These are phyloP conservation scores for Protodeltote pygarga DNA, from an alignment of 2,888 invertebrate species.

Conservation along the genomic window DNA sequence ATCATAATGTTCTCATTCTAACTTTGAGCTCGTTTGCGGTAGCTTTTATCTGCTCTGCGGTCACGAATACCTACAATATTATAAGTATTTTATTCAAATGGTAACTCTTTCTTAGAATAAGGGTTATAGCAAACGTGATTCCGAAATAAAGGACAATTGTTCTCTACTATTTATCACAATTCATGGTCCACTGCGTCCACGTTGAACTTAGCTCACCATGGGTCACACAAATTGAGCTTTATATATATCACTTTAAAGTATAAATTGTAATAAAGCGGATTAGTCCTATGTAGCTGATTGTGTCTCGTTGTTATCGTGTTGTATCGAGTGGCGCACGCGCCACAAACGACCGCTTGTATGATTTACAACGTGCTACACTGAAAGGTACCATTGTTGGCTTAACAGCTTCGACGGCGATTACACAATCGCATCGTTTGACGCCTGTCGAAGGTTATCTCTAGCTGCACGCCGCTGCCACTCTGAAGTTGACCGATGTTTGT, in stretches of 20 bases:
- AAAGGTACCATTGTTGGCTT: slow-evolving; percentile 77
- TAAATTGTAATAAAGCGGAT: slow-evolving; percentile 47
- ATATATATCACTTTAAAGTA: slow-evolving; percentile 48
- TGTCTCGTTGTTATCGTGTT: slow-evolving; percentile 58
- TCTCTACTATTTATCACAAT: slow-evolving; percentile 63
- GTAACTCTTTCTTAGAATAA: slow-evolving; percentile 55
- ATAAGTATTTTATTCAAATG: slow-evolving; percentile 41
- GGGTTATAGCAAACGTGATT: slow-evolving; percentile 63
- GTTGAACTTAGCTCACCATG: slow-evolving; percentile 28
- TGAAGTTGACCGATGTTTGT: slow-evolving; percentile 49
- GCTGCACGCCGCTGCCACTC: slow-evolving; percentile 37
- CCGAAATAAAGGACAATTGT: slow-evolving; percentile 68
- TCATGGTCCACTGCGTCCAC: slow-evolving; percentile 50
- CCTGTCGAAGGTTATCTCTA: slow-evolving; percentile 72
- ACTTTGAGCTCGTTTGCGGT: slow-evolving; percentile 34
- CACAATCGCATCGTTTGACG: slow-evolving; percentile 75
- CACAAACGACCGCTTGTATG: slow-evolving; percentile 77
- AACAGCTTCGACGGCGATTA: slow-evolving; percentile 70
- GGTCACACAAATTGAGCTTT: slow-evolving; percentile 51
- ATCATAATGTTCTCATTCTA: slow-evolving; percentile 38
- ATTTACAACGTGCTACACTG: slow-evolving; percentile 75
- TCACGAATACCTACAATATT: slow-evolving; percentile 48
- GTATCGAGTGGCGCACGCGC: slow-evolving; percentile 78
- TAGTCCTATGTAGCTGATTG: slow-evolving; percentile 53
- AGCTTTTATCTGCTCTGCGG: slow-evolving; percentile 48